These are phyloP conservation scores for Xenopus tropicalis DNA, from an alignment of 2,113 vertebrate genomes.

Conservation along the genomic window UCB_Xtro_10.0 CM004451.2:57020501-57021000, in stretches of 20 bases:
- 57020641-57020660: background rate
- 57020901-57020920: too few species aligned
- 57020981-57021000: too few species aligned
- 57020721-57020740: constrained; percentile 17
- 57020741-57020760: background rate
- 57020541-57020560: too few species aligned
- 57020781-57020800: constrained; percentile 21
- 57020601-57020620: background rate
- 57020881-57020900: background rate
- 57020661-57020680: constrained; percentile 4
- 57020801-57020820: constrained; percentile 46
- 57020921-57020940: background rate
- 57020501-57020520: too few species aligned
- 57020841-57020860: constrained; percentile 26
- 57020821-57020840: constrained; percentile 34
- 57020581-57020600: background rate
- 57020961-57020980: too few species aligned
- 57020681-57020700: constrained; percentile 20
- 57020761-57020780: constrained; percentile 14
- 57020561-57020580: too few species aligned
- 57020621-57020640: background rate
- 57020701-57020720: constrained; percentile 21
- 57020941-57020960: too few species aligned
- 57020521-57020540: too few species aligned
- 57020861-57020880: constrained; percentile 20